Evolutionary conservation across 2,797 vertebrate species (phyloP), one percentile per base, ranked within the genome.

Genomic region (Hydrophis major): DNA sequence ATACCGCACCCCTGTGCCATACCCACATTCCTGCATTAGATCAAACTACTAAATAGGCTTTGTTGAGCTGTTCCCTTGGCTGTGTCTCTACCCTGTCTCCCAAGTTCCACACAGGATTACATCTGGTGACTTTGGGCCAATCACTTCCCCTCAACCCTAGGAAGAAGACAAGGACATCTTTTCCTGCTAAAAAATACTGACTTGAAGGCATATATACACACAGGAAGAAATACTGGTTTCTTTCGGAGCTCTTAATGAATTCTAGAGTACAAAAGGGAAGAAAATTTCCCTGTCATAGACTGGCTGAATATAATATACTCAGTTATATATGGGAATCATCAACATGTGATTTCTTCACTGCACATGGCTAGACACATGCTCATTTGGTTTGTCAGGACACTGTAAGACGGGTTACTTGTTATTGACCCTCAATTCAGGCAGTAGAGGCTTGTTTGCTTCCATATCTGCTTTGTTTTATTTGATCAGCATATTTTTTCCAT

Each of bases 381-480:
- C 10, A 60, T 90, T 69, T 59, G 59, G 37, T 5, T 27, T 10
- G 22, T 63, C 57, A 83, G 69, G n/a, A 27, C 27, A 86, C 27
- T 59, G 92, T 87, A 69, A 83, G 32, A 53, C 56, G 89, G 59
- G 5, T 32, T 25, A 87, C 50, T 78, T 87, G 42, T 93, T 47
- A 0, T 32, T 93, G 92, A 18, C 0, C 0, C 83, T n/a, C 89
- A 78, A 63, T 42, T 61, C 32, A 32, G 55, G 89, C 1, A 0
- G 0, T 37, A 2, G 42, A 92, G 56, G 93, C 57, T 69, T 94
- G 37, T 1, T 0, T 90, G 32, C 57, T 8, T 93, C 93, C 57
- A 87, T 60, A 94, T 93, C 88, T 92, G 12, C 89, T 93, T 87
- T 94, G 90, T 94, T 94, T 96, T 93, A 57, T 94, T 94, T 88